phyloP scores from a whole-genome alignment of 2,113 vertebrate genomes.

The Seriola dumerili region DNA sequence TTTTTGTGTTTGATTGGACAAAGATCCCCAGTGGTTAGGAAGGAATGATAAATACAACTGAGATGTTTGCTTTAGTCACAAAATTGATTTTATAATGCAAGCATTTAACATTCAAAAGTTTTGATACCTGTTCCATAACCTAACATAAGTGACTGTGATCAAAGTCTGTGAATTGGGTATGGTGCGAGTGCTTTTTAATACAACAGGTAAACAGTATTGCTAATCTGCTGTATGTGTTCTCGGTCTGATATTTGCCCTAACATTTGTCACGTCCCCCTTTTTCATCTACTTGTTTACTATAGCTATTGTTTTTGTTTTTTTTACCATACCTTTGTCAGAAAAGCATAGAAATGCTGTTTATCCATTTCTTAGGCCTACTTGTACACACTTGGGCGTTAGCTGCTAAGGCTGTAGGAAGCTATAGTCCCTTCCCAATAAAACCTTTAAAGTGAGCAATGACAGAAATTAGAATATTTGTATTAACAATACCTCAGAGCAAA shows the following conservation, averaged over 20 bases:
- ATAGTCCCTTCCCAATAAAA: not conserved
- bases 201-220: not conserved
- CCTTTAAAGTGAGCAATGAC: not conserved
- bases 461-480: not conserved
- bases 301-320: not conserved
- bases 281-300: not conserved
- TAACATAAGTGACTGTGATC: not conserved
- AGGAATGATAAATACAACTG: not conserved
- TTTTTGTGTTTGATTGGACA: not conserved
- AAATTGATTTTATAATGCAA: not conserved
- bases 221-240: not conserved
- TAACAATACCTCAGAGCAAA: not conserved
- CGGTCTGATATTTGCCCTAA: not conserved
- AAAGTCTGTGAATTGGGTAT: not conserved
- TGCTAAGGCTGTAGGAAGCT: not conserved
- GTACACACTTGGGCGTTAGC: not conserved
- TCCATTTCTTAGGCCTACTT: too few species aligned
- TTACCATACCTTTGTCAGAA: too few species aligned
- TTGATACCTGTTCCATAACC: too few species aligned
- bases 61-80: not conserved
- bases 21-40: not conserved
- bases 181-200: not conserved
- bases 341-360: too few species aligned
- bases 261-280: not conserved
- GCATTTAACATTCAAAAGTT: not conserved